These are phyloP conservation scores for Felis catus DNA, from an alignment of 2,113 vertebrate species.

Conservation along the genomic window DNA sequence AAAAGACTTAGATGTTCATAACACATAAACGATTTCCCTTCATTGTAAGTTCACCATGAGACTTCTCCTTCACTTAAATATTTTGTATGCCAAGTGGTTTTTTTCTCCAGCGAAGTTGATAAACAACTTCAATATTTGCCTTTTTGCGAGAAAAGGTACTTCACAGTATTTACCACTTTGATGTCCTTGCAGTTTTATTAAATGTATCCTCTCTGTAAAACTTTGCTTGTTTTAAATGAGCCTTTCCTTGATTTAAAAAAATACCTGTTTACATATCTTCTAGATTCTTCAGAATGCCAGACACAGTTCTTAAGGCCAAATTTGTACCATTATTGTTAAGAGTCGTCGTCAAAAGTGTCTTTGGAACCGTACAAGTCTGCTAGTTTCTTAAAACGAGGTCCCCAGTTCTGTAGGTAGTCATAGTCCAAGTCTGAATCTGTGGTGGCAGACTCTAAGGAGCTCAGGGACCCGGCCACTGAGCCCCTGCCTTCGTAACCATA, in stretches of 20 bases:
- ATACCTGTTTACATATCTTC: conserved; percentile 91
- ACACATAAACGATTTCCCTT: conserved; percentile 83
- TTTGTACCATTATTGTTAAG: conserved; percentile 92
- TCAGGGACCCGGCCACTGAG: conserved; percentile 96
- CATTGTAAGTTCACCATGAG: conserved; percentile 77
- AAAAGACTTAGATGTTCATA: conserved; percentile 83
- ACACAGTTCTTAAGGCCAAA: conserved; percentile 92
- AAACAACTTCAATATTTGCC: conserved; percentile 83
- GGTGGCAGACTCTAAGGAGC: conserved; percentile 97
- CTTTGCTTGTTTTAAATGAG: conserved; percentile 83
- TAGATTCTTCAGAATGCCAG: conserved; percentile 86
- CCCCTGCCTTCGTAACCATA: conserved; percentile 98
- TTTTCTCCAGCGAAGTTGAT: conserved; percentile 79
- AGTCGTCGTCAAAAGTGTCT: conserved; percentile 96
- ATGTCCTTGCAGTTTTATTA: conserved; percentile 81
- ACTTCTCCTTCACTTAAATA: conserved; percentile 86
- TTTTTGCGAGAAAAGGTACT: conserved; percentile 85
- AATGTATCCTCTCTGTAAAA: conserved; percentile 86
- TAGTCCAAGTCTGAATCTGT: conserved; percentile 99
- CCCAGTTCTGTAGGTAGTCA: conserved; percentile 99
- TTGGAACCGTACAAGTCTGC: conserved; percentile 99
- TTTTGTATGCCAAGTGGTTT: conserved; percentile 84
- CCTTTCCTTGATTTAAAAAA: conserved; percentile 88
- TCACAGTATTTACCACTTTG: conserved; percentile 90
- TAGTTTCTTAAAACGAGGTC: conserved; percentile 98